Evolutionary conservation across 1,140 invertebrate species (phyloP), one percentile per base, ranked within the genome.

Genomic region (Eciton burchellii): DNA sequence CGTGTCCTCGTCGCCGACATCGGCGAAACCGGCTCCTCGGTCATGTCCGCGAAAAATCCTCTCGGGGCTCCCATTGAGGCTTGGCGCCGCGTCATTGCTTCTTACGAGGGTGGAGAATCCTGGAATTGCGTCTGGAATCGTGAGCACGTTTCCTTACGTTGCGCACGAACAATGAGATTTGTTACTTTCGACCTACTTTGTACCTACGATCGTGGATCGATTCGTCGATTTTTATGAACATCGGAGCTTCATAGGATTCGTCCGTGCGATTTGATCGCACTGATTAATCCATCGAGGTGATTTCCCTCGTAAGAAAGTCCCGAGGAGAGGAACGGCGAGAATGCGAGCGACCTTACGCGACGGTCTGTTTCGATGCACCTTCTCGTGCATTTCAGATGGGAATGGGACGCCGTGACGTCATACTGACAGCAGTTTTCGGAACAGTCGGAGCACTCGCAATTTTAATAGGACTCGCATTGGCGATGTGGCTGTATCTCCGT

Each of bases 361-460:
- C 11, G 11, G 3, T 68, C 26, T 9, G 16, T 26, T n/a, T n/a
- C 9, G 83, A 68, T 35, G 47, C 19, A 49, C 29, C 16, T 9
- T 8, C 62, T 45, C 79, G 3, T 86, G 16, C 65, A 16, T 91
- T 90, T 14, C 89, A 94, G 94, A 91, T 93, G 84, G 92, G 89
- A 73, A 95, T 95, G 94, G 94, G 94, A 91, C 91, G 92, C 54
- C 91, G 90, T 79, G 93, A 94, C 85, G 88, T 95, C 66, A 94
- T 95, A 82, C 85, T 95, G 85, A 94, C 93, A 49, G 93, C 92
- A 62, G 92, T 95, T 79, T 93, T 95, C 56, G 94, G 93, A 60
- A 94, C 94, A 49, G 74, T 95, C 47, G 94, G 91, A 26, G 91
- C 93, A 19, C 90, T 94, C 11, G 91, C 92, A 41, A 89, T 95